Conservation (phyloP, 2,113 vertebrate genomes). For the Chionodraco myersi region DNA sequence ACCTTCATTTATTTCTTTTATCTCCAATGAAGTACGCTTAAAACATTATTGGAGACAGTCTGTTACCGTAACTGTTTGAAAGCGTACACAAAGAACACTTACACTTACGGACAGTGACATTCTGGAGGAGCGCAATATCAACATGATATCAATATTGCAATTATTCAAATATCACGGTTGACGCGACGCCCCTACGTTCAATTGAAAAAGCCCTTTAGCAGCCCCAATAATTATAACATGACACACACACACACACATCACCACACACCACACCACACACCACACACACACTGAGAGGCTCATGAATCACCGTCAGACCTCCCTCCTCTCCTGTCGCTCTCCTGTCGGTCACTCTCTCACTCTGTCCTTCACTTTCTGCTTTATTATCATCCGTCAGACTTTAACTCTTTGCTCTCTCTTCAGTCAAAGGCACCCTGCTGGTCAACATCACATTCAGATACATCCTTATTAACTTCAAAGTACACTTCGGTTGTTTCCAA, state of each 20-base stretch:
- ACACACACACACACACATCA: too few relatives aligned
- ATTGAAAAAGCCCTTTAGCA: neutral
- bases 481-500: neutral
- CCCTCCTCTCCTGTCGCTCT: slow-evolving; percentile 56
- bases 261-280: neutral
- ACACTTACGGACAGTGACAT: too few relatives aligned
- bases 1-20: too few relatives aligned
- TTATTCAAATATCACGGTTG: too few relatives aligned
- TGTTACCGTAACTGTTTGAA: too few relatives aligned
- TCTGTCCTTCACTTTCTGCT: slow-evolving; percentile 1
- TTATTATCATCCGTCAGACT: slow-evolving; percentile 24
- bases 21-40: too few relatives aligned
- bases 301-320: slow-evolving; percentile 67
- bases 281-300: slow-evolving; percentile 3
- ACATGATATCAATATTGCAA: too few relatives aligned
- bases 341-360: slow-evolving; percentile 49
- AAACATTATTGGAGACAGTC: too few relatives aligned
- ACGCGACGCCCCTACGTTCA: too few relatives aligned
- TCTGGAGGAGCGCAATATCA: too few relatives aligned
- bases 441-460: neutral
- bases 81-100: too few relatives aligned
- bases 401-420: slow-evolving; percentile 22
- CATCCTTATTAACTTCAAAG: slow-evolving; percentile 1
- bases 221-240: neutral
- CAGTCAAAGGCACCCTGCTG: slow-evolving; percentile 5